These are phyloP conservation scores for Piaya cayana DNA, from an alignment of 2,113 vertebrate genomes.

Conservation along the genomic window DNA sequence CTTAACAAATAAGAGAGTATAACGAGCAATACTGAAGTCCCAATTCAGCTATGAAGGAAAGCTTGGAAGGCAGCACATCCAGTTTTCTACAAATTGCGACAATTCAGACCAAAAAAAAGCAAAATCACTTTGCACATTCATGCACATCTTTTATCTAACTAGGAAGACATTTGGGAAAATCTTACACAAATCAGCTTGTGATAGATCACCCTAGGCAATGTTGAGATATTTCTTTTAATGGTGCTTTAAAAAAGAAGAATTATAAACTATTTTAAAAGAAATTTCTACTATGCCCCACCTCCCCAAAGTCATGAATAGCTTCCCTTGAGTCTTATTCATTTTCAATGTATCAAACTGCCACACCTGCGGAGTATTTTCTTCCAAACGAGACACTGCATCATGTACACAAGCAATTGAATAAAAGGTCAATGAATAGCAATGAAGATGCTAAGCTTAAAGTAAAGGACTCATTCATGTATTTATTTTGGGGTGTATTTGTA, in stretches of 20 bases:
- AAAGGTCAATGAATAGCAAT: neutral
- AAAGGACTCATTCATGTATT: neutral
- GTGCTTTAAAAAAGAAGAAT: neutral
- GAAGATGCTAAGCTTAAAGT: neutral
- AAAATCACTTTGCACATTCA: neutral
- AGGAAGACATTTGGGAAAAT: slow-evolving; percentile 12
- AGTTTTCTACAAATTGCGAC: neutral
- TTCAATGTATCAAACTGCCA: neutral
- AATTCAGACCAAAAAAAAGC: neutral
- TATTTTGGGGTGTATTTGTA: neutral
- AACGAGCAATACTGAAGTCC: neutral
- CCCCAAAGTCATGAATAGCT: neutral
- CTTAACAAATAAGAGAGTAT: neutral
- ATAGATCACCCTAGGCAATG: neutral
- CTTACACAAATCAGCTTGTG: neutral
- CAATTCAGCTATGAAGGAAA: neutral
- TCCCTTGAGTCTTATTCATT: neutral
- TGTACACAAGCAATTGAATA: neutral
- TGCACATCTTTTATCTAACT: neutral
- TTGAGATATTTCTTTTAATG: neutral
- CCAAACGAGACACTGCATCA: neutral
- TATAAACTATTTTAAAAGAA: neutral
- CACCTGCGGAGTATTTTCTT: neutral
- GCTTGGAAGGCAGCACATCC: neutral
- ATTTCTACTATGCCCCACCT: neutral